These are phyloP conservation scores for Pseudococcus viburni DNA, from an alignment of 2,888 invertebrate species.

Conservation along the genomic window DNA sequence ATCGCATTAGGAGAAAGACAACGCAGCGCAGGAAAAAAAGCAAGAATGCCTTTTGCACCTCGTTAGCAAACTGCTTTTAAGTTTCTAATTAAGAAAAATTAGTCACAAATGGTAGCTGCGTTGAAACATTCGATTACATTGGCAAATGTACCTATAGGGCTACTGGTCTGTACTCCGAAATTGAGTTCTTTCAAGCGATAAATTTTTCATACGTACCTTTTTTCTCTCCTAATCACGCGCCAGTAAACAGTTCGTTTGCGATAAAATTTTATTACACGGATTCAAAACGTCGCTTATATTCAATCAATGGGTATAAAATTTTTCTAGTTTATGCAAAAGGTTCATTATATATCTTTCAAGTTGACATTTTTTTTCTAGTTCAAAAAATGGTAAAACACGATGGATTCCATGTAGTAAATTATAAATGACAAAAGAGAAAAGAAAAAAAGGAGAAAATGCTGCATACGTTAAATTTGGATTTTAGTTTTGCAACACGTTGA, in stretches of 20 bases:
- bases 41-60: not conserved
- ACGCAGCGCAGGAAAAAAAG: not conserved
- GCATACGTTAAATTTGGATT: constrained; percentile 56
- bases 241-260: constrained; percentile 42
- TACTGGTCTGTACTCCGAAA: constrained; percentile 2
- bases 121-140: constrained; percentile 42
- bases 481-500: constrained; percentile 54
- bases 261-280: constrained; percentile 4
- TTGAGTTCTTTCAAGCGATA: constrained; percentile 34
- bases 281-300: not conserved
- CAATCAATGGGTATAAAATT: constrained; percentile 2
- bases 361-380: constrained; percentile 28
- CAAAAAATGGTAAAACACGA: not conserved
- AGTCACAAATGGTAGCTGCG: not conserved
- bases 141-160: not conserved
- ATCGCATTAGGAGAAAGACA: constrained; percentile 2
- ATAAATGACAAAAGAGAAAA: constrained; percentile 32
- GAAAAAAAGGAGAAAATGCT: not conserved
- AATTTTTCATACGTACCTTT: constrained; percentile 1
- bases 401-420: constrained; percentile 30
- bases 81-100: constrained; percentile 49
- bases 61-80: constrained; percentile 33
- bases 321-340: not conserved
- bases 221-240: constrained; percentile 33
- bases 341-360: constrained; percentile 24